Base-by-base conservation (phyloP, 2,113 vertebrate species). In the Protomyctophum bolini region DNA sequence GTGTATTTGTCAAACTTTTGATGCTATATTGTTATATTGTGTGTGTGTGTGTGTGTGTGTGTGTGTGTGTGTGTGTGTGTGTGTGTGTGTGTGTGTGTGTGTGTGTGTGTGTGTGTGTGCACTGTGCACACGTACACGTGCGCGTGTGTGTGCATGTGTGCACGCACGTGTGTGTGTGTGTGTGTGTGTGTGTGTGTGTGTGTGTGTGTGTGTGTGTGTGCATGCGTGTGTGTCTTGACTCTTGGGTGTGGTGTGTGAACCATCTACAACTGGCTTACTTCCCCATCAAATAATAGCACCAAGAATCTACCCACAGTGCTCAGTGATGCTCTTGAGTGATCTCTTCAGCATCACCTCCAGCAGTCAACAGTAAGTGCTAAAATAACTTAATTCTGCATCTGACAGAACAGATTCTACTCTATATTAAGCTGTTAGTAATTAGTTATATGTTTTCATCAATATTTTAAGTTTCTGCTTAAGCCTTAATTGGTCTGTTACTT, bases 181-280 rank as follows among this genome's bases (percentile, higher is more conserved):
- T 62, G 60, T 8, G 21, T 8, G 4, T 6, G 4, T 29, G 2
- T 45, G 45, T 63, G 50, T 51, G 54, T 28, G 47, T 60, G n/a
- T 65, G 58, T 68, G 76, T 64, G 60, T 15, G 50, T 56, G 15
- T 72, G 75, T 68, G 14, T 51, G 54, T 54, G 49, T 58, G 11
- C 47, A 10, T 66, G 10, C 56, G 21, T 62, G 68, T 56, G 68
- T 48, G 21, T 77, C 51, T 45, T 61, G 73, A 75, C 21, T 21
- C 21, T 66, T 57, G 72, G 72, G 49, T 33, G 48, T 49, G 5
- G 65, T 66, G 41, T 15, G 7, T 57, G 47, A 68, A 46, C 7
- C 57, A 63, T 14, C 54, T 62, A 15, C 10, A 63, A n/a, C 49
- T 21, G 58, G 10, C 55, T 73, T 84, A 88, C 86, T 90, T 91